phyloP scores from a whole-genome alignment of 2,888 invertebrate species.

The Dryobotodes eremita region DNA sequence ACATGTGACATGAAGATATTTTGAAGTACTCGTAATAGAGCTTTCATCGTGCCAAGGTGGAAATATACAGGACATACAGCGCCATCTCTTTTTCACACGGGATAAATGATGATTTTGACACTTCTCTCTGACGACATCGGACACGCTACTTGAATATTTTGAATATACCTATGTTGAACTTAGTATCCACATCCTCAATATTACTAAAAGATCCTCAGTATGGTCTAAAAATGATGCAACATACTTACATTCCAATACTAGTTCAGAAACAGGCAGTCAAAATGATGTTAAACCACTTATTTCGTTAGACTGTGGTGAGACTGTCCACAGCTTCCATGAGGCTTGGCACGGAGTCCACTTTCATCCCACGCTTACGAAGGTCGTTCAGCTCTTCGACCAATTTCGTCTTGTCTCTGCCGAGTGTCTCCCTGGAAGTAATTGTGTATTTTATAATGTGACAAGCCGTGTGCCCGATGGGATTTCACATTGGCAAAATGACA shows the following conservation, averaged over 20 bases:
- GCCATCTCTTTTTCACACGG: constrained; percentile 25
- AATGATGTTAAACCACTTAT: constrained; percentile 15
- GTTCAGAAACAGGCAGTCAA: constrained; percentile 8
- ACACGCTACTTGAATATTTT: not conserved
- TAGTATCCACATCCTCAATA: not conserved
- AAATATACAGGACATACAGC: constrained; percentile 8
- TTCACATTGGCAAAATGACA: not conserved
- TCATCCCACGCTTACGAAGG: constrained; percentile 92
- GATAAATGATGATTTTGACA: not conserved
- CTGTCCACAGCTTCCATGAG: constrained; percentile 92
- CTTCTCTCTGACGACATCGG: not conserved
- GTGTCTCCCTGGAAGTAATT: constrained; percentile 89
- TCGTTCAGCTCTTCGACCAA: constrained; percentile 91
- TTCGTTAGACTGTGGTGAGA: constrained; percentile 78
- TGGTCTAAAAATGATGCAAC: constrained; percentile 29
- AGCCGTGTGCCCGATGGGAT: not conserved
- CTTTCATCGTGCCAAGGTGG: not conserved
- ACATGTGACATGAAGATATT: not conserved
- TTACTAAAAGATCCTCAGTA: constrained; percentile 3
- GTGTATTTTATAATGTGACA: not conserved
- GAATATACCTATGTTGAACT: constrained; percentile 10
- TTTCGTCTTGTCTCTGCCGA: constrained; percentile 91
- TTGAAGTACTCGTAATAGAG: not conserved
- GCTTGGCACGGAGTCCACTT: constrained; percentile 90
- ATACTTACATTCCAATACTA: constrained; percentile 22